Percentiles rank a stretch among this genome's conserved stretches.
phyloP scores from a whole-genome alignment of 2,888 invertebrate genomes.

The Xylota sylvarum region DNA sequence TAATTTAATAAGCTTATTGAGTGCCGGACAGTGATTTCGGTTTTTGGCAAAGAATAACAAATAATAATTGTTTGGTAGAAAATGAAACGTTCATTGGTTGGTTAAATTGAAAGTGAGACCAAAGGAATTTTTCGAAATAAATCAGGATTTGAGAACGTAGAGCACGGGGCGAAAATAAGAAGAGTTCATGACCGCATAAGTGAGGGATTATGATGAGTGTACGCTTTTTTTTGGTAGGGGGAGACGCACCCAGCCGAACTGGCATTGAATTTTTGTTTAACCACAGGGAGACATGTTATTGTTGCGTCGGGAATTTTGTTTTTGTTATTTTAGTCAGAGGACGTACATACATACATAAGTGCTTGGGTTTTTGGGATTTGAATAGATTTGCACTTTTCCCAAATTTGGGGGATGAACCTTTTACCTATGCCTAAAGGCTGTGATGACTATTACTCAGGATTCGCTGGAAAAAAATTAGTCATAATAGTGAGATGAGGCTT shows the following conservation, averaged over 20 bases:
- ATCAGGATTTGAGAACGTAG: not conserved
- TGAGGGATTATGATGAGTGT: slow-evolving; percentile 15
- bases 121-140: slow-evolving; percentile 17
- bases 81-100: slow-evolving; percentile 11
- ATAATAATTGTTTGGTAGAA: slow-evolving; percentile 19
- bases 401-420: not conserved
- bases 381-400: not conserved
- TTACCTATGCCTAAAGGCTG: slow-evolving; percentile 3
- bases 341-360: not conserved
- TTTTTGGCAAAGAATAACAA: slow-evolving; percentile 28
- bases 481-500: not conserved
- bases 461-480: too few species aligned
- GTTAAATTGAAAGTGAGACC: slow-evolving; percentile 37
- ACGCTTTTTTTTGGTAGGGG: not conserved
- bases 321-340: slow-evolving; percentile 3
- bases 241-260: slow-evolving; percentile 17
- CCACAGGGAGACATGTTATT: slow-evolving; percentile 6
- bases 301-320: not conserved
- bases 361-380: not conserved
- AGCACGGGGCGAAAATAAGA: not conserved
- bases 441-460: not conserved
- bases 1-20: slow-evolving; percentile 41
- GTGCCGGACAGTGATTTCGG: slow-evolving; percentile 10
- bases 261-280: slow-evolving; percentile 10
- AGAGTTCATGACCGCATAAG: slow-evolving; percentile 24